phyloP scores from a whole-genome alignment of 2,113 vertebrate genomes.

The Thalassarche chlororhynchos region DNA sequence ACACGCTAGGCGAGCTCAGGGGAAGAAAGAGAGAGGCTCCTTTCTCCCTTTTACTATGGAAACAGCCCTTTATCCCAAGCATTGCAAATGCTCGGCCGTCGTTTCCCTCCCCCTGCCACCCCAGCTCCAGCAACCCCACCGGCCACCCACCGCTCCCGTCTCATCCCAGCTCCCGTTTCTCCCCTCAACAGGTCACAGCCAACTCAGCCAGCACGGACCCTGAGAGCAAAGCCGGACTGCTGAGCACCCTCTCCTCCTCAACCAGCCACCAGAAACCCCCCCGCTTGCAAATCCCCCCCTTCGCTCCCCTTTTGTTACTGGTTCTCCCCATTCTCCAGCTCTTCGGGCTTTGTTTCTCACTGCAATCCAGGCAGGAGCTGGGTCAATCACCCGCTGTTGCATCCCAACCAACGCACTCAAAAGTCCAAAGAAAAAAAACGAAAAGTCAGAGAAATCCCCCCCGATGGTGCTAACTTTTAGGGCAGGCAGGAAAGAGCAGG shows the following conservation, averaged over 20 bases:
- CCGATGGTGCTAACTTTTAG: neutral
- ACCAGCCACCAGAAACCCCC: neutral
- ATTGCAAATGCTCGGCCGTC: neutral
- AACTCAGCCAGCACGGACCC: neutral
- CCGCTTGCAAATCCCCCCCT: neutral
- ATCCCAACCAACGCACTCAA: neutral
- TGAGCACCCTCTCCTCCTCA: neutral
- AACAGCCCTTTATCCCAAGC: constrained; percentile 34
- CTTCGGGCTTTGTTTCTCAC: neutral
- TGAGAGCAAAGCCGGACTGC: accelerated
- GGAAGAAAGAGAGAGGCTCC: constrained; percentile 42
- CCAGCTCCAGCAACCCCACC: neutral
- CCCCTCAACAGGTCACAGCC: neutral
- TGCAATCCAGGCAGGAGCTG: neutral
- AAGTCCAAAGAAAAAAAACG: neutral
- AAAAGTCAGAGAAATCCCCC: neutral
- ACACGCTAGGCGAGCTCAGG: neutral
- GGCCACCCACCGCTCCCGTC: neutral
- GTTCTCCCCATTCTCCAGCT: neutral
- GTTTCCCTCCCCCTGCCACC: neutral
- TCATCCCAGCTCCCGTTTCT: neutral
- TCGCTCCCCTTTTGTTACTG: neutral
- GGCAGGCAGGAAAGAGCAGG: neutral
- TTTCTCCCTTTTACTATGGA: constrained; percentile 54
- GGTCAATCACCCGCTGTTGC: accelerated